Evolutionary conservation across 2,113 vertebrate species (phyloP), one percentile per base, ranked within the genome.

Genomic region (Panurus biarmicus): DNA sequence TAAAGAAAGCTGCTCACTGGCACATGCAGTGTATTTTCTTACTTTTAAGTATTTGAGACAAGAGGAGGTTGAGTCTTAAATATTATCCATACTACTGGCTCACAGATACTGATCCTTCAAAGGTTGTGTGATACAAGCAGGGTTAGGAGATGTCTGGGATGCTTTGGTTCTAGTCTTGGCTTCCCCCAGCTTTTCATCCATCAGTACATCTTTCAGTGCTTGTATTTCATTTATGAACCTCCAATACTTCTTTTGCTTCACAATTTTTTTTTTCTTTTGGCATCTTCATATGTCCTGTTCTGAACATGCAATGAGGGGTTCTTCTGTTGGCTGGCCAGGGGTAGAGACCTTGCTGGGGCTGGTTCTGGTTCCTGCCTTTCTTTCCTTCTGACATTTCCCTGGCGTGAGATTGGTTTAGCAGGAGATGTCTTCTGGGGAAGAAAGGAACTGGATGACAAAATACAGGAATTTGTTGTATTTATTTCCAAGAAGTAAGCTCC

Each of bases 251-350:
- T 76, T 87, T 65, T 73, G 9, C 6, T 40, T 33, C 20, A 10
- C 4, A 25, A 3, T 3, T 7, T 14, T 50, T 28, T 36, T 35
- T 50, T 69, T 48, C 13, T 47, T 56, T 64, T 40, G 23, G 1
- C 8, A 36, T 23, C 22, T 69, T 89, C 8, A 6, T 7, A 5
- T 4, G 10, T 71, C 38, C 29, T 10, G 1, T 16, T 25, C 7
- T 45, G n/a, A 40, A 48, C 17, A 25, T 0, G 1, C 7, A 22
- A 16, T 4, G 12, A 29, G 17, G 18, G 8, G 14, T 33, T 85
- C 16, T n/a, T 47, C 25, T 57, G 13, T n/a, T 74, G 38, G 25
- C 19, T 66, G 50, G 31, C 61, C 45, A 9, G 14, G 14, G 13
- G 33, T 11, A 26, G 19, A 33, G 60, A 26, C 47, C 11, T 62